These are phyloP conservation scores for Drosophila mojavensis DNA, from an alignment of 1,140 invertebrate genomes.

Conservation along the genomic window DNA sequence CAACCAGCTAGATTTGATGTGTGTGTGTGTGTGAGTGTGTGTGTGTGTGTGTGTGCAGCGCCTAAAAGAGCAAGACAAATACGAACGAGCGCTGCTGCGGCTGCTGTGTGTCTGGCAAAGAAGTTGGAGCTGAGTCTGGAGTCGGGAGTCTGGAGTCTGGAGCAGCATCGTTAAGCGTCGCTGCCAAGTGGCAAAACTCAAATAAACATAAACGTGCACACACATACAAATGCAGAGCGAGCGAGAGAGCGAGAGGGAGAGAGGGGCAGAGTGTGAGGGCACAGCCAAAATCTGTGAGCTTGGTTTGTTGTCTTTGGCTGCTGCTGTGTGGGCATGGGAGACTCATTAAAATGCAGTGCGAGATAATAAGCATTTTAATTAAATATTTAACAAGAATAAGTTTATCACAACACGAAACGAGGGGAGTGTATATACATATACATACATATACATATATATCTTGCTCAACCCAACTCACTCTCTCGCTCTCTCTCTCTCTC, in stretches of 20 bases:
- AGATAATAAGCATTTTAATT: constrained; percentile 84
- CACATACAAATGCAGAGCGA: constrained; percentile 37
- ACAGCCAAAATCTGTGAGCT: constrained; percentile 75
- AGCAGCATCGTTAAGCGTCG: constrained; percentile 73
- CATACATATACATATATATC: background rate
- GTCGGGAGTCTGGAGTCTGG: constrained; percentile 18
- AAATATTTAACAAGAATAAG: constrained; percentile 84
- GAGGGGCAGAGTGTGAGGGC: constrained; percentile 10
- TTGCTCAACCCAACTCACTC: background rate
- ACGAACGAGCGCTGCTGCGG: constrained; percentile 51
- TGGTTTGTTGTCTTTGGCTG: constrained; percentile 71
- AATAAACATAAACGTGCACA: constrained; percentile 79
- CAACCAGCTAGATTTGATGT: constrained; percentile 4
- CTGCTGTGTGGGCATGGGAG: constrained; percentile 53
- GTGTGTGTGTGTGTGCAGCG: constrained; percentile 30
- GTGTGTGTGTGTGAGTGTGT: constrained; percentile 17
- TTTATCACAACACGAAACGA: constrained; percentile 79
- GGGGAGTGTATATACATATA: constrained; percentile 8
- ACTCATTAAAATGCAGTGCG: constrained; percentile 84
- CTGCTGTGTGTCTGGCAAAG: constrained; percentile 45
- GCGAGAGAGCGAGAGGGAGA: constrained; percentile 3
- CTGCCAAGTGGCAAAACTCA: constrained; percentile 81
- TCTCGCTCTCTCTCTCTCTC: background rate
- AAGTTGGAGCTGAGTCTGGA: constrained; percentile 45
- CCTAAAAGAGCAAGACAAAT: constrained; percentile 81